phyloP scores from a whole-genome alignment of 1,140 invertebrate species.

The Marisa cornuarietis region DNA sequence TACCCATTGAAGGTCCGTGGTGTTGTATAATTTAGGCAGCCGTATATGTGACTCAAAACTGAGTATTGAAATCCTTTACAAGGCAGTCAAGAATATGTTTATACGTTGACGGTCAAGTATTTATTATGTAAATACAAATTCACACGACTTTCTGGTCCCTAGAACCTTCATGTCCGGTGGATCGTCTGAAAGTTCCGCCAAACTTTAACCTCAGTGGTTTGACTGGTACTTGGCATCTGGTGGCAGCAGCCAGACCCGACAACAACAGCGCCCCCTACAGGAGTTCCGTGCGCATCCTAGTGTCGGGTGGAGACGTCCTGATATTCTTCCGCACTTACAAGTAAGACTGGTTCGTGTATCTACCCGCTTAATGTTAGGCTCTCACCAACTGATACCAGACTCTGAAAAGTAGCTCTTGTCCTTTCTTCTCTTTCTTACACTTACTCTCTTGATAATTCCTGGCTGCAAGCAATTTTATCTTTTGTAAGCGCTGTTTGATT shows the following conservation, averaged over 20 bases:
- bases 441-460: not conserved
- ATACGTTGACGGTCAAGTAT: no score
- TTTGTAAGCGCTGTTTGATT: no score
- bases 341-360: not conserved
- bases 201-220: not conserved
- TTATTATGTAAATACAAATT: not conserved
- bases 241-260: not conserved
- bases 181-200: not conserved
- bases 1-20: not conserved
- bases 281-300: not conserved
- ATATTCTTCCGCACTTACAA: slow-evolving; percentile 1
- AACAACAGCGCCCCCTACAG: not conserved
- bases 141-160: not conserved
- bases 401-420: not conserved
- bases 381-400: not conserved
- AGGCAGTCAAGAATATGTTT: no score
- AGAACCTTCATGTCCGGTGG: slow-evolving; percentile 16
- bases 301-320: not conserved
- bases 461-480: no score
- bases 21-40: no score
- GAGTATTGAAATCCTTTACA: no score
- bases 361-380: no score
- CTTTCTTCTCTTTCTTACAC: not conserved
- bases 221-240: slow-evolving; percentile 11
- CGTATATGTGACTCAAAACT: no score